Percentiles rank a stretch among this genome's conserved stretches.
Conservation (phyloP, 2,113 vertebrate species). For the Nettapus auritus region DNA sequence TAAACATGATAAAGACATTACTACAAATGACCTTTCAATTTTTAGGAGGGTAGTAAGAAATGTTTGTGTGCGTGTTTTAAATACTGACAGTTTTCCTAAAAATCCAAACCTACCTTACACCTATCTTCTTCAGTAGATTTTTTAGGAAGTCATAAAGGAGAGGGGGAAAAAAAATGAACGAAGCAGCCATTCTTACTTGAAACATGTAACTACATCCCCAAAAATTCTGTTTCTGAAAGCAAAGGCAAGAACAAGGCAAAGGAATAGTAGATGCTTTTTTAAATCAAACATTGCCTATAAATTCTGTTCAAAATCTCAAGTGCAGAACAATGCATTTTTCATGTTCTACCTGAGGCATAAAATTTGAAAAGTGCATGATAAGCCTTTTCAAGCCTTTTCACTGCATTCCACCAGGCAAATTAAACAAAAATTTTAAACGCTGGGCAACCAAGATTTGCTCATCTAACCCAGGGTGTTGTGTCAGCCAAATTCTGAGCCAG, state of each 20-base stretch:
- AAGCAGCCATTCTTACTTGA: background rate
- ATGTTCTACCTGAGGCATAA: slow-evolving; percentile 8
- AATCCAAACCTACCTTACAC: slow-evolving; percentile 30
- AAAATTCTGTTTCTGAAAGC: slow-evolving; percentile 36
- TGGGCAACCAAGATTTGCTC: slow-evolving; percentile 10
- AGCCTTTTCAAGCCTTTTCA: slow-evolving; percentile 49
- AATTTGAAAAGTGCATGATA: slow-evolving; percentile 39
- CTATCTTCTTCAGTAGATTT: slow-evolving; percentile 4
- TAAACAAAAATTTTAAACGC: slow-evolving; percentile 28
- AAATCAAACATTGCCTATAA: slow-evolving; percentile 33
- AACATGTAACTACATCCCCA: background rate
- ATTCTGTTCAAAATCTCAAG: slow-evolving; percentile 57
- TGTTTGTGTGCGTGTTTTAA: background rate
- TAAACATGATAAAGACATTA: background rate
- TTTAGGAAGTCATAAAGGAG: slow-evolving; percentile 1
- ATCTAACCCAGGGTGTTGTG: background rate
- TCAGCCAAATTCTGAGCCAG: slow-evolving; percentile 26
- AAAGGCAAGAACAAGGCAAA: slow-evolving; percentile 25
- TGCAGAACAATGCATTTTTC: slow-evolving; percentile 46
- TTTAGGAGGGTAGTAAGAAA: background rate
- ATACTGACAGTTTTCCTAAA: background rate
- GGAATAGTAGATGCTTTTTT: slow-evolving; percentile 17
- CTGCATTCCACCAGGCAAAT: background rate
- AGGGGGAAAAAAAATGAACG: background rate
- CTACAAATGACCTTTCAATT: background rate